Evolutionary conservation across 2,113 vertebrate genomes (phyloP).

Genomic region (Macroglossus sobrinus): DNA sequence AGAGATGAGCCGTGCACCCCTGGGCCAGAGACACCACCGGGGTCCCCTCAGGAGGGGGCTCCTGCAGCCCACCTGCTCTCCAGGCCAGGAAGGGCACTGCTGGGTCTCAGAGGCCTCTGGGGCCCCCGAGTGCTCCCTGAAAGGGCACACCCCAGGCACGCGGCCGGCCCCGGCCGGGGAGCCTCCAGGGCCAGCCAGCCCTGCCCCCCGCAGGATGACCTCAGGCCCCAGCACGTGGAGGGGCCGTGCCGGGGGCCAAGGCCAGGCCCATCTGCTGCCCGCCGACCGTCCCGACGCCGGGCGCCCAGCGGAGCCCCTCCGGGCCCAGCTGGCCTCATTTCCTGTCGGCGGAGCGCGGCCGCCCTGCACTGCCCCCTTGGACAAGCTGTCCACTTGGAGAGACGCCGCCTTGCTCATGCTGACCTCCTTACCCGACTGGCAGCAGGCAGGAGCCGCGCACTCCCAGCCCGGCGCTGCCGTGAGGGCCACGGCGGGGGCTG

Average conservation of each 20-base stretch:
- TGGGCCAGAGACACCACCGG: neutral
- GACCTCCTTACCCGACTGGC: constrained; percentile 60
- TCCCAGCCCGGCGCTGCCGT: neutral
- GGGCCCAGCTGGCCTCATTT: constrained; percentile 65
- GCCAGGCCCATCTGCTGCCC: neutral
- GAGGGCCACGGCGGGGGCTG: neutral
- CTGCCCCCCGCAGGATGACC: neutral
- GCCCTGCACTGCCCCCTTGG: constrained; percentile 63
- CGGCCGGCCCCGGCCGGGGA: neutral
- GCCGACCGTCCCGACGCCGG: neutral
- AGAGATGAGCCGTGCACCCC: accelerated
- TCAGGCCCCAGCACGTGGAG: neutral
- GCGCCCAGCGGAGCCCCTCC: neutral
- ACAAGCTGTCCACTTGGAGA: constrained; percentile 75
- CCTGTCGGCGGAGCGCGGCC: constrained; percentile 44
- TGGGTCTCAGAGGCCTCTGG: neutral
- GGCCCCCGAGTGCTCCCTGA: neutral
- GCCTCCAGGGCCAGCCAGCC: neutral
- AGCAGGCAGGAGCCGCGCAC: neutral
- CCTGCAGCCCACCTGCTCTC: neutral
- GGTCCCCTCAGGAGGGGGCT: neutral
- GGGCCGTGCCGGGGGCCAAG: neutral
- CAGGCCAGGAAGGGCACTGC: neutral
- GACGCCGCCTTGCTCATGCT: constrained; percentile 47
- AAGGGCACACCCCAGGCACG: neutral